These are phyloP conservation scores for Ectemnius lituratus DNA, from an alignment of 2,888 invertebrate species.

Conservation along the genomic window DNA sequence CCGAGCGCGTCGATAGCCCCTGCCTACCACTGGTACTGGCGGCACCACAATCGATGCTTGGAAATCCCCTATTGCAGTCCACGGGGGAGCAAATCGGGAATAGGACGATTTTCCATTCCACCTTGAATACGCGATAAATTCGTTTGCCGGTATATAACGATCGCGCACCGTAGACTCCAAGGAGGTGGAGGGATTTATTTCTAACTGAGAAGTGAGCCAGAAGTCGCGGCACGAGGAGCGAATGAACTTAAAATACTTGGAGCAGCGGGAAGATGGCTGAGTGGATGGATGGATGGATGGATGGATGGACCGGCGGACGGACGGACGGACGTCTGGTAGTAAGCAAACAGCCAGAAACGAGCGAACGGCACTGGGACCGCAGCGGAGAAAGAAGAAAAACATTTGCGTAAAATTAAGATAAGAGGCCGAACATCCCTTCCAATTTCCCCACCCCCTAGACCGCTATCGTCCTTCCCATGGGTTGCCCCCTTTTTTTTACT, in stretches of 20 bases:
- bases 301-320: conserved; percentile 13
- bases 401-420: conserved; percentile 54
- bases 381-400: conserved; percentile 33
- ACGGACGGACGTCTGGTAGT: conserved; percentile 6
- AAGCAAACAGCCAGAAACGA: conserved; percentile 1
- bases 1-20: conserved; percentile 6
- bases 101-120: conserved; percentile 43
- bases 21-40: background rate
- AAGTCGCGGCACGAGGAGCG: background rate
- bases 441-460: background rate
- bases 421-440: conserved; percentile 5
- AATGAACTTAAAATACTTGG: conserved; percentile 1
- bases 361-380: background rate
- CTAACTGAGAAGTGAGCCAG: conserved; percentile 46
- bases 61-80: conserved; percentile 32
- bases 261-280: background rate
- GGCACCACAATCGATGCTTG: conserved; percentile 25
- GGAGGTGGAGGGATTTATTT: conserved; percentile 53
- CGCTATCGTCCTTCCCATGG: background rate
- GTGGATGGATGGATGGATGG: conserved; percentile 7
- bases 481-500: background rate
- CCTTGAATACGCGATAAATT: conserved; percentile 39
- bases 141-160: conserved; percentile 30
- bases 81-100: conserved; percentile 29
- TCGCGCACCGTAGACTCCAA: conserved; percentile 23